Percentiles rank a stretch among this genome's conserved stretches.
Conservation (phyloP, 2,888 invertebrate species). For the Eudasyphora cyanicolor region DNA sequence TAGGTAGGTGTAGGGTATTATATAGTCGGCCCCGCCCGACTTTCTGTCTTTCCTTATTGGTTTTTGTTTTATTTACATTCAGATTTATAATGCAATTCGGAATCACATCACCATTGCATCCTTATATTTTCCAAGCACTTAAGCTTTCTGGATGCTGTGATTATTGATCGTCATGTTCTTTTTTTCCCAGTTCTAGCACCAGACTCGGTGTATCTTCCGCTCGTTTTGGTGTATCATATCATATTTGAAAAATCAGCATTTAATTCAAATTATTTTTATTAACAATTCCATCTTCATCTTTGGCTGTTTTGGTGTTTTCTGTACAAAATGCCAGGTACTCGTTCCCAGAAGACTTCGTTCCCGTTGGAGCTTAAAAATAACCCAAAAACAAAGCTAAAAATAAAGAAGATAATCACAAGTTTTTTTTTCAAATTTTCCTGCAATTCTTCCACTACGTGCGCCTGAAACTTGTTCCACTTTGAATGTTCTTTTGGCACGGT, state of each 20-base stretch:
- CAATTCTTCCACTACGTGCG: too few relatives aligned
- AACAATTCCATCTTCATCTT: conserved; percentile 37
- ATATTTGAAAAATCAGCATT: conserved; percentile 61
- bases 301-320: conserved; percentile 47
- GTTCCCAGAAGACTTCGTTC: not conserved
- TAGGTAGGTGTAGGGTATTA: too few relatives aligned
- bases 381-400: not conserved
- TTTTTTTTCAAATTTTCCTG: not conserved
- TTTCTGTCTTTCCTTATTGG: too few relatives aligned
- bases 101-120: too few relatives aligned
- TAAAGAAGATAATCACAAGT: conserved; percentile 10
- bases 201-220: not conserved
- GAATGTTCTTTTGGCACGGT: conserved; percentile 11
- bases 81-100: not conserved
- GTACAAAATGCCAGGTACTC: conserved; percentile 59
- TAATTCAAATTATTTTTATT: conserved; percentile 67
- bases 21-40: too few relatives aligned
- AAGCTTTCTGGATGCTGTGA: not conserved
- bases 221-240: conserved; percentile 15
- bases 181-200: not conserved
- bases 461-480: conserved; percentile 44
- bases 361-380: not conserved
- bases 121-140: too few relatives aligned
- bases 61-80: too few relatives aligned
- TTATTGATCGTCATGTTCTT: too few relatives aligned